Evolutionary conservation across 2,113 vertebrate genomes (phyloP).

Genomic region (Xerus inauris): DNA sequence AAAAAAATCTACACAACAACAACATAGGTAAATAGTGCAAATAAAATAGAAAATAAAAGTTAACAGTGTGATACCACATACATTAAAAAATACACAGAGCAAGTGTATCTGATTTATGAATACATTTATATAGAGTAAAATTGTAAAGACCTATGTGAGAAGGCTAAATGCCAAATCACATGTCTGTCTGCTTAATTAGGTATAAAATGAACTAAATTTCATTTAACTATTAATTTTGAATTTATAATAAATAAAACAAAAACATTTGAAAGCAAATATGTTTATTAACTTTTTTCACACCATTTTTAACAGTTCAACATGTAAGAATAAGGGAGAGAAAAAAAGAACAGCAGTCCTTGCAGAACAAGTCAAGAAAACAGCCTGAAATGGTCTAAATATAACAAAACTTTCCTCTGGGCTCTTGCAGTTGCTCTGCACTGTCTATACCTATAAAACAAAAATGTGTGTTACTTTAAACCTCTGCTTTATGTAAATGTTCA

Average conservation of each 20-base stretch:
- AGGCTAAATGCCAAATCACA: neutral
- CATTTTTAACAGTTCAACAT: slow-evolving; percentile 46
- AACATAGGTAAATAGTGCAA: neutral
- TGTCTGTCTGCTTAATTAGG: neutral
- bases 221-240: slow-evolving; percentile 43
- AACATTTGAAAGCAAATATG: slow-evolving; percentile 51
- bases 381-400: slow-evolving; percentile 5
- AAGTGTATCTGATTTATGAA: neutral
- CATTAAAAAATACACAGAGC: neutral
- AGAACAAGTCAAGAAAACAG: slow-evolving; percentile 57
- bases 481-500: neutral
- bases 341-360: neutral
- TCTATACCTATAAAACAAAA: slow-evolving; percentile 66
- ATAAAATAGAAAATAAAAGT: neutral
- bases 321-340: neutral
- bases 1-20: neutral
- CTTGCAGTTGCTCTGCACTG: neutral
- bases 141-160: neutral
- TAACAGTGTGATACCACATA: neutral
- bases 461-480: slow-evolving; percentile 17
- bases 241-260: slow-evolving; percentile 20
- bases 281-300: slow-evolving; percentile 65
- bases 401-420: slow-evolving; percentile 58
- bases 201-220: slow-evolving; percentile 5
- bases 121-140: neutral